Evolutionary conservation across 2,113 vertebrate species (phyloP).

Genomic region (Mionectes macconnelli): DNA sequence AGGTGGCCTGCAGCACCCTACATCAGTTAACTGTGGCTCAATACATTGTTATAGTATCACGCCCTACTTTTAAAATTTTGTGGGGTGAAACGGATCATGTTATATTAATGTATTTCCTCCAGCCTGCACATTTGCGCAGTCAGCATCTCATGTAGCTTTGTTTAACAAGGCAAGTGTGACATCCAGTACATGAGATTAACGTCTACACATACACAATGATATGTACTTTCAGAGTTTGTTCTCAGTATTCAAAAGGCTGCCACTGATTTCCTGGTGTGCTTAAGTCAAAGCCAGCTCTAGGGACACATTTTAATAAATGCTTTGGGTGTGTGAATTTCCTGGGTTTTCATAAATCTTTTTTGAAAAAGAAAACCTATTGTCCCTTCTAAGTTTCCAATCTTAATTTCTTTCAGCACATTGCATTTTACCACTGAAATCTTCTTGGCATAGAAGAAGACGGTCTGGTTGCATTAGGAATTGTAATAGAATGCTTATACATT

Average conservation of each 20-base stretch:
- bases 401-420: not conserved
- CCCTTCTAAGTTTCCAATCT: not conserved
- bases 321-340: constrained; percentile 36
- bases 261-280: not conserved
- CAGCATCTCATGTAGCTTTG: not conserved
- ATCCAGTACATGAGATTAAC: not conserved
- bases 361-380: not conserved
- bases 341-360: not conserved
- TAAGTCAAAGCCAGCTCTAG: not conserved
- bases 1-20: not conserved
- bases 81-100: not conserved
- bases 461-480: not conserved
- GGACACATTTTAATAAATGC: not conserved
- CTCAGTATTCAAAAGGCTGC: constrained; percentile 1
- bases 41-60: not conserved
- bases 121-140: not conserved
- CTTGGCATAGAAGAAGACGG: not conserved
- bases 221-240: not conserved
- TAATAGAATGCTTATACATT: not conserved
- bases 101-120: not conserved
- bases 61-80: not conserved
- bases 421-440: not conserved
- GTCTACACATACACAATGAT: not conserved
- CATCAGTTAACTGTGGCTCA: not conserved
- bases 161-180: not conserved